These are phyloP conservation scores for Perca schrenkii DNA, from an alignment of 2,113 vertebrate genomes.

Conservation along the genomic window DNA sequence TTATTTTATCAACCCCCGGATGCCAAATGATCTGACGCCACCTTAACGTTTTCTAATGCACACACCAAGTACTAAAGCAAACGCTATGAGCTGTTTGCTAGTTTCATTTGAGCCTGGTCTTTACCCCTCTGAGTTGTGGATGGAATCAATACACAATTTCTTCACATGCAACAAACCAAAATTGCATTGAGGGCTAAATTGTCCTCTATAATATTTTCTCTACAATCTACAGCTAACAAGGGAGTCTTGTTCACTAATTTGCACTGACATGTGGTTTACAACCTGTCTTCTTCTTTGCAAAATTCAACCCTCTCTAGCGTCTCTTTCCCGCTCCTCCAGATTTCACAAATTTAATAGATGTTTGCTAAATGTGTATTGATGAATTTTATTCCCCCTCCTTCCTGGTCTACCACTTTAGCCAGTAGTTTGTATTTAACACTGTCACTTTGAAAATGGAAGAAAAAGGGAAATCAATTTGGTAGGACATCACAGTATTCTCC, in stretches of 20 bases:
- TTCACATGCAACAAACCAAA: constrained; percentile 37
- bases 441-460: constrained; percentile 46
- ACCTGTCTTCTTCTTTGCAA: not conserved
- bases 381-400: constrained; percentile 34
- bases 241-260: constrained; percentile 20
- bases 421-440: constrained; percentile 25
- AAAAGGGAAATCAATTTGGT: constrained; percentile 49
- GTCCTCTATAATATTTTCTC: constrained; percentile 31
- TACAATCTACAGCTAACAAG: constrained; percentile 26
- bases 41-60: not conserved
- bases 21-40: not conserved
- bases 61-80: not conserved
- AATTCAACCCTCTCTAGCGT: not conserved
- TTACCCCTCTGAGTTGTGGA: not conserved
- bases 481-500: constrained; percentile 8
- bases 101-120: not conserved
- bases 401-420: constrained; percentile 14
- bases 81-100: not conserved
- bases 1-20: not conserved
- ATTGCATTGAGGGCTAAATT: constrained; percentile 9
- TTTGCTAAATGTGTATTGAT: constrained; percentile 61
- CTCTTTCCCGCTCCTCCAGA: not conserved
- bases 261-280: constrained; percentile 3
- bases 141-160: constrained; percentile 68
- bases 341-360: constrained; percentile 9